These are phyloP conservation scores for Latheticus oryzae DNA, from an alignment of 2,888 invertebrate genomes.

Conservation along the genomic window DNA sequence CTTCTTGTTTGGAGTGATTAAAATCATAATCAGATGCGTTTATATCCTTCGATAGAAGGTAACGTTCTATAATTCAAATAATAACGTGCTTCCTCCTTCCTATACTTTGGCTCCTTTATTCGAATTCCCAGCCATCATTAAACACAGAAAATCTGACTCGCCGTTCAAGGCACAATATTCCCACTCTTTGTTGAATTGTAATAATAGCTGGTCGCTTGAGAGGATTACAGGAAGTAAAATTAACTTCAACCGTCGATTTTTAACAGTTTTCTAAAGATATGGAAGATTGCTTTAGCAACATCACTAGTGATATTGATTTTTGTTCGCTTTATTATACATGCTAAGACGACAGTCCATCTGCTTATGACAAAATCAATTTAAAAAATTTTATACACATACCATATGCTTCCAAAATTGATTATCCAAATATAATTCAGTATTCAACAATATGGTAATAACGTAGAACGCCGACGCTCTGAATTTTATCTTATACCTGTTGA, in stretches of 20 bases:
- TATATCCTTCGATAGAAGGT: slow-evolving; percentile 8
- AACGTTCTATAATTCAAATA: slow-evolving; percentile 17
- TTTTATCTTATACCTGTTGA: not conserved
- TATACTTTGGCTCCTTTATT: slow-evolving; percentile 13
- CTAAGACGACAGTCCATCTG: too few species aligned
- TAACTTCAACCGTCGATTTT: slow-evolving; percentile 14
- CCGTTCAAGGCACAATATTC: slow-evolving; percentile 20
- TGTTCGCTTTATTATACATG: slow-evolving; percentile 12
- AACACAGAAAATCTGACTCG: slow-evolving; percentile 16
- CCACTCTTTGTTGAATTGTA: slow-evolving; percentile 18
- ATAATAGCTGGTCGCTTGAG: slow-evolving; percentile 12
- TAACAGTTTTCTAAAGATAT: slow-evolving; percentile 19
- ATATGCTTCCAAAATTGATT: slow-evolving; percentile 19
- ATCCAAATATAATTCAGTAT: slow-evolving; percentile 5
- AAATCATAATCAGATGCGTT: slow-evolving; percentile 11
- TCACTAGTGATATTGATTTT: slow-evolving; percentile 16
- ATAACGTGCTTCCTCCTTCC: slow-evolving; percentile 10
- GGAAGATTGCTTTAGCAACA: too few species aligned
- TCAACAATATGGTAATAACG: slow-evolving; percentile 11
- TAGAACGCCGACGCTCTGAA: not conserved
- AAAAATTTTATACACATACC: slow-evolving; percentile 19
- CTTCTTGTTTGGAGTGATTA: too few species aligned
- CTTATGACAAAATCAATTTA: slow-evolving; percentile 28
- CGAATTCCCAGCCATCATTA: slow-evolving; percentile 13
- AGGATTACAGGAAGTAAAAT: slow-evolving; percentile 19